Base-by-base conservation (phyloP, 2,888 invertebrate species). In the Linnaemya tessellans region DNA sequence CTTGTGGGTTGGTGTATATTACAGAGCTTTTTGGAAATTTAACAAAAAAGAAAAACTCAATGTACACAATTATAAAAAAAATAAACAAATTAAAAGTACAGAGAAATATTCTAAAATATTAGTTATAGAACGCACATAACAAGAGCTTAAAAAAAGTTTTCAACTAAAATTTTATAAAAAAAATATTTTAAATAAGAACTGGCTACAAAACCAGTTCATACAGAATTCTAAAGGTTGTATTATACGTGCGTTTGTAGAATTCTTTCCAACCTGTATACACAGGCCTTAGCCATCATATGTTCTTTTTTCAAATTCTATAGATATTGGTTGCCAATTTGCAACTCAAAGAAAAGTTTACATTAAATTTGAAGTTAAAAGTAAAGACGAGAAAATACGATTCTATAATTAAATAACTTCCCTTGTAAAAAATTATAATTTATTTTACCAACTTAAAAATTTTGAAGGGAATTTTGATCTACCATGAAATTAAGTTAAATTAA, bases 1-100 rank as follows among this genome's bases (percentile, higher is more conserved):
- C 49, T 71, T 75, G 49, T 77, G 64, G 13, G n/a, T 71, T 51
- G 38, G 5, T 67, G 43, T 70, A 75, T 70, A 62, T 78, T 84
- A 74, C 79, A 79, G 35, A 56, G 65, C 58, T 46, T 20, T 38
- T 20, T 49, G 43, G 15, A 65, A 82, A 67, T 35, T 38, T 49
- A 82, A 65, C 9, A 56, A 38, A n/a, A n/a, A n/a, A 68, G n/a
- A 41, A 46, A 71, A 41, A 38, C 62, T 77, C 10, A 71, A 65
- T 49, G 20, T 71, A 75, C 35, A 68, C 68, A 80, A 65, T 54
- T 70, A 11, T 22, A 49, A 46, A 41, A n/a, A 20, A 54, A 60
- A 51, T 22, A 46, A 60, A 38, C 9, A 41, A 38, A 49, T 54
- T 65, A 49, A 67, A 58, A 41, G 25, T 46, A n/a, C 60, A 46